phyloP scores from a whole-genome alignment of 30 jellyfish, hydroid and myxozoan species.

The Hydractinia echinata region DNA sequence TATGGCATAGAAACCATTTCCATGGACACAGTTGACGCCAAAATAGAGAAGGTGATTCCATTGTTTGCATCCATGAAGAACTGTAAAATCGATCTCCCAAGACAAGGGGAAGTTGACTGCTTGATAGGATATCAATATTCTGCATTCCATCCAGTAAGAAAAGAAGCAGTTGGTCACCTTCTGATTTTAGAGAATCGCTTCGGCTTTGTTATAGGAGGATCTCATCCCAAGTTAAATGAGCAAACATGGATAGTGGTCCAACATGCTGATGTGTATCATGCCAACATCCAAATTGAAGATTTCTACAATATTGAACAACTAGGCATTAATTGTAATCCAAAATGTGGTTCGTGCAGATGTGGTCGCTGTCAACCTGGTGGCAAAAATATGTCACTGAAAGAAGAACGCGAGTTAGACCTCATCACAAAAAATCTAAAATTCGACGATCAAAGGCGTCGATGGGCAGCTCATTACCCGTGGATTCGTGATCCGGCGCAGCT shows the following conservation, averaged over 20 bases:
- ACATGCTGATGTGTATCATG: slow-evolving; percentile 12
- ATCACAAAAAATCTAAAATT: too few species aligned
- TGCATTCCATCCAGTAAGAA: not conserved
- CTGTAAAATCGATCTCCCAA: not conserved
- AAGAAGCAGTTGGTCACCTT: not conserved
- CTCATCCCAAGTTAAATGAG: not conserved
- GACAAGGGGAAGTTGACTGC: slow-evolving; percentile 3
- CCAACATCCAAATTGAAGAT: not conserved
- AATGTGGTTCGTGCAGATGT: too few species aligned
- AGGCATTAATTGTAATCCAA: too few species aligned
- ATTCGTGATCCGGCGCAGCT: slow-evolving; percentile 46
- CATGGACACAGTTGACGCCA: not conserved
- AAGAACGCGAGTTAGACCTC: too few species aligned
- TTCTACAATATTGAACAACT: not conserved
- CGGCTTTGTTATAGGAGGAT: slow-evolving; percentile 10
- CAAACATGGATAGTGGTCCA: not conserved
- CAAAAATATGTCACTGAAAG: too few species aligned
- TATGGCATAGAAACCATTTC: slow-evolving; percentile 13
- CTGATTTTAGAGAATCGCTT: not conserved
- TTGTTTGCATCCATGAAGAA: not conserved
- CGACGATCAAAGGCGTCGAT: slow-evolving; percentile 20
- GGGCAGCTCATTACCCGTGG: slow-evolving; percentile 61
- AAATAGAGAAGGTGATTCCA: not conserved
- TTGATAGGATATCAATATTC: slow-evolving; percentile 11
- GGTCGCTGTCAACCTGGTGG: too few species aligned